phyloP scores from a whole-genome alignment of 92 coral and sea anemone genomes.

The Chrysogorgia sp. region DNA sequence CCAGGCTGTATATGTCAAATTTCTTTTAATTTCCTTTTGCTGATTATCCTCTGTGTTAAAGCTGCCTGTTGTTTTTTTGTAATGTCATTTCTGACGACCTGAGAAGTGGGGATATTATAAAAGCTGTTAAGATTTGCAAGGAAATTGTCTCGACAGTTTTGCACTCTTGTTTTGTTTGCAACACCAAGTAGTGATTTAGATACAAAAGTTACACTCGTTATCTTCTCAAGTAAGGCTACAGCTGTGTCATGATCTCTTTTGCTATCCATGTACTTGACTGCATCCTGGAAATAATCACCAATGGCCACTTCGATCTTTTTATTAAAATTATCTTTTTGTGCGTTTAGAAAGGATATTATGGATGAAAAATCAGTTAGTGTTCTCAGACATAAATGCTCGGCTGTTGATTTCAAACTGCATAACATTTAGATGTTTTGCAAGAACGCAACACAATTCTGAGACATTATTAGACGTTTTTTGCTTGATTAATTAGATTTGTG shows the following conservation, averaged over 20 bases:
- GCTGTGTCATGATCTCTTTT: no score
- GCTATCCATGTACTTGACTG: no score
- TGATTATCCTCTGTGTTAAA: slow-evolving; percentile 11
- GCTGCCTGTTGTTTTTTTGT: slow-evolving; percentile 32
- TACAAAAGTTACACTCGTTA: slow-evolving; percentile 50
- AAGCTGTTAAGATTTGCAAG: slow-evolving; percentile 46
- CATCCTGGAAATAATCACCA: slow-evolving; percentile 49
- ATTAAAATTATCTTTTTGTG: slow-evolving; percentile 41
- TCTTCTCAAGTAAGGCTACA: no score
- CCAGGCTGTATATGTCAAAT: slow-evolving; percentile 45
- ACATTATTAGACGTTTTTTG: slow-evolving; percentile 52
- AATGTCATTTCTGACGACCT: slow-evolving; percentile 35
- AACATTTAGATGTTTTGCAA: slow-evolving; percentile 50
- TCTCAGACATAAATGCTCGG: slow-evolving; percentile 53
- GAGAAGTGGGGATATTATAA: slow-evolving; percentile 17
- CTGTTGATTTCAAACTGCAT: slow-evolving; percentile 55
- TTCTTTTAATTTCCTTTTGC: slow-evolving; percentile 27
- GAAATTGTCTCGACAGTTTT: slow-evolving; percentile 52
- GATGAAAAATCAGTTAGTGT: slow-evolving; percentile 54
- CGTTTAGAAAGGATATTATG: slow-evolving; percentile 48
- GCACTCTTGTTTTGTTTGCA: slow-evolving; percentile 18
- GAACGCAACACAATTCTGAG: slow-evolving; percentile 46
- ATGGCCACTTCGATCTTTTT: slow-evolving; percentile 41
- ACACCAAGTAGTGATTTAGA: slow-evolving; percentile 35
- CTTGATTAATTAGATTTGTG: slow-evolving; percentile 35